Evolutionary conservation across 2,113 vertebrate species (phyloP), one percentile per base, ranked within the genome.

Genomic region (Oryzias melastigma): DNA sequence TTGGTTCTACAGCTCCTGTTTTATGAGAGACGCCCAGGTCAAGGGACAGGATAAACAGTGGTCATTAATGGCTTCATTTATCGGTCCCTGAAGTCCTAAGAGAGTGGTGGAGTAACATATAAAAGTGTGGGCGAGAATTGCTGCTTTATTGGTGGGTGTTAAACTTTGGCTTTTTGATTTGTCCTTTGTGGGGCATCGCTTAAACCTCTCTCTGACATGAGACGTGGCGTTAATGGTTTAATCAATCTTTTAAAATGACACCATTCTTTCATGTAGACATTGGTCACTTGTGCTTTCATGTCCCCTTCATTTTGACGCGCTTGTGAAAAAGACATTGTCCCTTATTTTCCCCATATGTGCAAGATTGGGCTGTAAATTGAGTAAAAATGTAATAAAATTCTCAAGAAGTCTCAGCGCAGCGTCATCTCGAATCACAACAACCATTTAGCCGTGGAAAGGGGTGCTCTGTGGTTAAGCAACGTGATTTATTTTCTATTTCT

Each of bases 101-200:
- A 57, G 71, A 75, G 71, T 56, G 56, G 54, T 29, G 4, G 47
- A 68, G 75, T 75, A 73, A 87, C 80, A 72, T 57, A 79, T 84
- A 68, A 84, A 83, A 76, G 57, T 58, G 62, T 61, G 73, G 73
- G 79, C 72, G 66, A 75, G 64, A 76, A 70, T 48, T 46, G 59
- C 60, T 66, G 35, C 14, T 87, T 86, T 87, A 85, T 85, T 71
- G 74, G 75, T 43, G 55, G 65, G 64, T 41, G 76, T 90, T 88
- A 85, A 87, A 80, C 82, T 79, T 52, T 86, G 84, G 60, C 81
- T 81, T 71, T 49, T 69, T 67, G 51, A 76, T 82, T 68, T 44
- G 65, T 80, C 61, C 71, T 77, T 56, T 70, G 53, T 46, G 53
- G 41, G 22, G 55, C 51, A 53, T 67, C 51, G 63, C 53, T 76